A percentile compares a stretch with the other conserved stretches of the same genome.
phyloP scores from a whole-genome alignment of 2,888 invertebrate species.

The Boloria euphrosyne region DNA sequence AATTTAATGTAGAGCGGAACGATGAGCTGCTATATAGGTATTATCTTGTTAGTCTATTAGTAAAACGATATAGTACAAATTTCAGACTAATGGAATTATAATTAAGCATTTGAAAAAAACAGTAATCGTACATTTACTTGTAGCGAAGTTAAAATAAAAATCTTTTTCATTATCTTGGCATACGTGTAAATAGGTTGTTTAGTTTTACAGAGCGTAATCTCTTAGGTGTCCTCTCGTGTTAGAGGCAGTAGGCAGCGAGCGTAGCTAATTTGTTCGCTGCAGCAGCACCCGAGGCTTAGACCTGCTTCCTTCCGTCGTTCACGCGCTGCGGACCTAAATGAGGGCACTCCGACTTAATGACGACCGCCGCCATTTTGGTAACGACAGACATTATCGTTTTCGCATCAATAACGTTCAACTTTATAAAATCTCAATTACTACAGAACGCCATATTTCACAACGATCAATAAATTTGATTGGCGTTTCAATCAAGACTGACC shows the following conservation, averaged over 20 bases:
- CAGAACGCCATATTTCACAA: conserved; percentile 31
- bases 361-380: conserved; percentile 52
- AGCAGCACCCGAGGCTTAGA: conserved; percentile 66
- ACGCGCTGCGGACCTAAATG: conserved; percentile 70
- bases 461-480: conserved; percentile 43
- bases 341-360: conserved; percentile 75
- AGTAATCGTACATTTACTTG: too few relatives aligned
- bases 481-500: conserved; percentile 45
- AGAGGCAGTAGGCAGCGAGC: conserved; percentile 55
- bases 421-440: conserved; percentile 33
- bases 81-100: too few relatives aligned
- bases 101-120: too few relatives aligned
- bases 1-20: too few relatives aligned
- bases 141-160: neutral
- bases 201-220: conserved; percentile 57
- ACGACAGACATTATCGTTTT: conserved; percentile 36
- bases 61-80: too few relatives aligned
- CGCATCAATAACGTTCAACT: conserved; percentile 32
- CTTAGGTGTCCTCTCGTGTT: conserved; percentile 66
- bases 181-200: conserved; percentile 3
- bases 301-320: conserved; percentile 72
- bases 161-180: neutral
- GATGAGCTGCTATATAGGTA: too few relatives aligned
- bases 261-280: conserved; percentile 73
- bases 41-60: too few relatives aligned